Evolutionary conservation across 2,797 vertebrate genomes (phyloP).

Genomic region (Gymnoscopelus microlampas): DNA sequence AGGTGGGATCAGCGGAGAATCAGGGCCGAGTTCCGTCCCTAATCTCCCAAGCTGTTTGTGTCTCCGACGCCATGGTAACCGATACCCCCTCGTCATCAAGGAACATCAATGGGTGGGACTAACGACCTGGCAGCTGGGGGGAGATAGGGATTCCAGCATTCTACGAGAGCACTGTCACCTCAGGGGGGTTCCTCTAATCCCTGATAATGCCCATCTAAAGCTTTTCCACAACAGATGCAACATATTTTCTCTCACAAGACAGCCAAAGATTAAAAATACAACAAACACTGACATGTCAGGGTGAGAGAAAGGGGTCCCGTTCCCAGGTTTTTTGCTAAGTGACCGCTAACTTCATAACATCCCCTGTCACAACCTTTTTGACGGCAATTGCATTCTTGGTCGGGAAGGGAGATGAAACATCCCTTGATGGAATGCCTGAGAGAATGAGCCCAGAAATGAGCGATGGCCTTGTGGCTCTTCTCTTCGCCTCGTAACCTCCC

Average conservation of each 20-base stretch:
- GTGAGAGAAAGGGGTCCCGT: neutral
- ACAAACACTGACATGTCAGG: too few relatives aligned
- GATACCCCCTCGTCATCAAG: constrained; percentile 80
- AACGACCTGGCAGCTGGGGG: constrained; percentile 79
- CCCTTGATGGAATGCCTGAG: neutral
- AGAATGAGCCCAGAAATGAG: neutral
- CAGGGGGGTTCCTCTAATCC: constrained; percentile 75
- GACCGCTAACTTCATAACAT: constrained; percentile 10
- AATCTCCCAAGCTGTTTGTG: constrained; percentile 81
- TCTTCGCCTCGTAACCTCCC: constrained; percentile 31
- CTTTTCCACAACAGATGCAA: constrained; percentile 75
- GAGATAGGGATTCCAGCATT: constrained; percentile 66
- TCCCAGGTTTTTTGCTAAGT: constrained; percentile 22
- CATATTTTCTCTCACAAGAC: constrained; percentile 62
- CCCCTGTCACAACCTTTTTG: constrained; percentile 3
- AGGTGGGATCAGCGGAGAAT: constrained; percentile 77
- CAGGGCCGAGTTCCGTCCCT: constrained; percentile 73
- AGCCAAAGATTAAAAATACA: constrained; percentile 46
- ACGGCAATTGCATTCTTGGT: neutral
- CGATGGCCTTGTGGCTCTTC: constrained; percentile 8
- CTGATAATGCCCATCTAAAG: constrained; percentile 77
- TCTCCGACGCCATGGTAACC: constrained; percentile 81
- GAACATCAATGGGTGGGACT: constrained; percentile 76
- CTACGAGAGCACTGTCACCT: constrained; percentile 67
- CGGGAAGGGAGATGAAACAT: neutral